Evolutionary conservation across 2,113 vertebrate genomes (phyloP).

Genomic region (Lonchura striata): DNA sequence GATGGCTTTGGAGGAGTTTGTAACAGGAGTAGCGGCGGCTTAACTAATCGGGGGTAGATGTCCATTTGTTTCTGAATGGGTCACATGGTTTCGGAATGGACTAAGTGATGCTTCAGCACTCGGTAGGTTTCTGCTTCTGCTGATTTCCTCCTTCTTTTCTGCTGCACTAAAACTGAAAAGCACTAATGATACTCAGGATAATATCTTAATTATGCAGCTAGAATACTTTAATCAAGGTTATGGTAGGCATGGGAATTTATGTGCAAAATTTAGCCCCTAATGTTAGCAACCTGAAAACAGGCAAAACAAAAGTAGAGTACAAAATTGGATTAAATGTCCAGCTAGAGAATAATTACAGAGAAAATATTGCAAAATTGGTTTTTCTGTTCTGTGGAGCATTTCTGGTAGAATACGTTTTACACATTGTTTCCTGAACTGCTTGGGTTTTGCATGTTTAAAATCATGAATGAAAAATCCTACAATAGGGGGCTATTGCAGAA

Average conservation of each 20-base stretch:
- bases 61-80: not conserved
- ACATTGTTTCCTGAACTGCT: not conserved
- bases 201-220: not conserved
- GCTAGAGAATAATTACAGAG: not conserved
- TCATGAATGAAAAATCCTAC: constrained; percentile 44
- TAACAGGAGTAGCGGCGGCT: not conserved
- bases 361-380: not conserved
- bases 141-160: not conserved
- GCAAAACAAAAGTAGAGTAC: not conserved
- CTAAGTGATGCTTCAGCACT: not conserved
- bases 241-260: not conserved
- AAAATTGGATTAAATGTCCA: not conserved
- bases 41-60: not conserved
- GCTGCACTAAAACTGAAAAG: not conserved
- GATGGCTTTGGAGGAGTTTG: not conserved
- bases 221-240: not conserved
- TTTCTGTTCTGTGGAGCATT: not conserved
- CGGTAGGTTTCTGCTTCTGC: not conserved
- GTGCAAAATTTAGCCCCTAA: not conserved
- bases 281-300: not conserved
- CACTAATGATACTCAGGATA: not conserved
- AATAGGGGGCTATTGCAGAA: not conserved
- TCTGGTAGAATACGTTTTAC: not conserved
- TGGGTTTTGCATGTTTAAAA: not conserved
- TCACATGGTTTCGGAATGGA: not conserved